Conservation (phyloP, 2,797 vertebrate species). For the Ceyx erithaca region DNA sequence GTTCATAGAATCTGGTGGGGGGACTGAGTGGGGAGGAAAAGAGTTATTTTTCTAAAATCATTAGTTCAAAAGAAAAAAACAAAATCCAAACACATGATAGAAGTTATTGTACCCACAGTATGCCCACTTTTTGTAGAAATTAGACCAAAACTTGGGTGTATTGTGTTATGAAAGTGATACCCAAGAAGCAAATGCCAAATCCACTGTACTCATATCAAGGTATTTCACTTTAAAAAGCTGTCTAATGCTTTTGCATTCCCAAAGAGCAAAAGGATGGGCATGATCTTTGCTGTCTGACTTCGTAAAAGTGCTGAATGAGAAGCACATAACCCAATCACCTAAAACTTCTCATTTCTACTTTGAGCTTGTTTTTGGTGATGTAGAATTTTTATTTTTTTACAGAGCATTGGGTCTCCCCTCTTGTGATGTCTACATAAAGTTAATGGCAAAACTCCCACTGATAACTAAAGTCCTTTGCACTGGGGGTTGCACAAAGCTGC, state of each 20-base stretch:
- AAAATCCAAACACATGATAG: not conserved
- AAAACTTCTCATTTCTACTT: not conserved
- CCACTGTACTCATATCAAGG: constrained; percentile 18
- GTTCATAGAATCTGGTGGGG: not conserved
- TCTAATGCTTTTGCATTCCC: constrained; percentile 40
- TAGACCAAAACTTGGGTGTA: constrained; percentile 26
- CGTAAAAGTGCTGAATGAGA: not conserved
- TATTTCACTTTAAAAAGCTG: constrained; percentile 48
- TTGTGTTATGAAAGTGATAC: constrained; percentile 47
- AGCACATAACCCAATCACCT: not conserved
- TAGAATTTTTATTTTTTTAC: not conserved
- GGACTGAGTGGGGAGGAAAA: not conserved
- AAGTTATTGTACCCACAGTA: constrained; percentile 14
- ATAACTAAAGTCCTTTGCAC: not conserved
- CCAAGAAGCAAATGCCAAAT: constrained; percentile 51
- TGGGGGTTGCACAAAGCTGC: not conserved
- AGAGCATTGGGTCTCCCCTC: not conserved
- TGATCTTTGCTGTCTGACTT: not conserved
- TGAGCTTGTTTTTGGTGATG: not conserved
- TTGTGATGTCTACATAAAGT: not conserved
- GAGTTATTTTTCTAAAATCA: constrained; percentile 39
- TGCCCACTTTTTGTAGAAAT: constrained; percentile 45
- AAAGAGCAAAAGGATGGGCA: not conserved
- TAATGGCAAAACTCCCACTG: not conserved
- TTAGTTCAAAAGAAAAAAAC: constrained; percentile 8